phyloP scores from a whole-genome alignment of 2,113 vertebrate species.

The Coreoperca whiteheadi region DNA sequence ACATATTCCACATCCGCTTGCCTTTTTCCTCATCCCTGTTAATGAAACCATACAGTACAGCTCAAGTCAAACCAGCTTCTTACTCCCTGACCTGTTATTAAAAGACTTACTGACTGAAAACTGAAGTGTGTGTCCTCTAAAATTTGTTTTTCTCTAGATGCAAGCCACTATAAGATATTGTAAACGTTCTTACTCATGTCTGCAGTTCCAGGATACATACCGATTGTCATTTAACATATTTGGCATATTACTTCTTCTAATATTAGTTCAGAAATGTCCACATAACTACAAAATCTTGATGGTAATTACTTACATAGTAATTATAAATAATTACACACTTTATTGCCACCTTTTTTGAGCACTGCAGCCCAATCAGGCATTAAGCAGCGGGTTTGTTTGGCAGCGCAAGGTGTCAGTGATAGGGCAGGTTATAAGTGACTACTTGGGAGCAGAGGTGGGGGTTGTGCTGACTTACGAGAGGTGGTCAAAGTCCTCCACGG shows the following conservation, averaged over 20 bases:
- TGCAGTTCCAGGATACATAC: neutral
- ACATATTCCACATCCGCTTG: conserved; percentile 94
- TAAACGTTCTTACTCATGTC: neutral
- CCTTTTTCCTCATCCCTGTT: conserved; percentile 94
- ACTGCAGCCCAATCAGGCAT: rapidly evolving
- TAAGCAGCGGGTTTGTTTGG: neutral
- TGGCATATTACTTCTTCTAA: neutral
- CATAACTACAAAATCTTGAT: neutral
- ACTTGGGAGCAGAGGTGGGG: conserved; percentile 13
- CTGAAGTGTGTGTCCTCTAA: neutral
- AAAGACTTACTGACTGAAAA: neutral
- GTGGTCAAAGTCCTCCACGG: conserved; percentile 88
- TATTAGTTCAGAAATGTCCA: neutral
- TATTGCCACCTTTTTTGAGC: no score
- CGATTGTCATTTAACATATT: neutral
- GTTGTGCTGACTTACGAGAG: conserved; percentile 87
- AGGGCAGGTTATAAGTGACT: conserved; percentile 36
- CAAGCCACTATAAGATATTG: neutral
- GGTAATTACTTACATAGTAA: neutral
- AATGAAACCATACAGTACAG: neutral
- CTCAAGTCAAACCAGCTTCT: neutral
- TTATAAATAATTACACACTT: neutral
- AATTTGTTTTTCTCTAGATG: no score
- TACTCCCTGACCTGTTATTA: neutral
- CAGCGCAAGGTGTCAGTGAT: neutral